A percentile compares a stretch with the other conserved stretches of the same genome.
Conservation (phyloP, 35 echinoderm and acorn worm species). For the Ophiothrix spiculata region DNA sequence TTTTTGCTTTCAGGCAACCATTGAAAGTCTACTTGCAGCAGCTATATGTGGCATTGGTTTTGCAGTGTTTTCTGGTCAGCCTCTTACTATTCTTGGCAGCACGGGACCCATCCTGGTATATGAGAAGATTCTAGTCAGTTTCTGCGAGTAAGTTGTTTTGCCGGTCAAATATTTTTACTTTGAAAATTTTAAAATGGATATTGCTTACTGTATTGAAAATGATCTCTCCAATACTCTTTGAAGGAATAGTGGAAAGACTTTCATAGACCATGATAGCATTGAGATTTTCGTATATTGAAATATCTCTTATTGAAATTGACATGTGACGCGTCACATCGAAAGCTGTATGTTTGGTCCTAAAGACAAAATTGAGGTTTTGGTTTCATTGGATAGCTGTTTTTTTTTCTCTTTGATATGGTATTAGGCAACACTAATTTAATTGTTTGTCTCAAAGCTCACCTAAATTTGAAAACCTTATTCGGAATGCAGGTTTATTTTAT, state of each 20-base stretch:
- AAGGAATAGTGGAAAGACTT: no score
- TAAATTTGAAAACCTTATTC: no score
- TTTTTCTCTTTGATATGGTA: no score
- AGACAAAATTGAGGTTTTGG: no score
- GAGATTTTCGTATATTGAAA: no score
- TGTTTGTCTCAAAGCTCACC: no score
- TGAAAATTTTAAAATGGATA: background rate
- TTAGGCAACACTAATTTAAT: no score
- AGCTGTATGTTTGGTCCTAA: no score
- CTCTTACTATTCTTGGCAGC: slow-evolving; percentile 80
- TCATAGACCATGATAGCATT: no score
- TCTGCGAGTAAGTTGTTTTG: slow-evolving; percentile 92
- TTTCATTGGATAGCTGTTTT: background rate
- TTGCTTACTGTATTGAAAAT: background rate
- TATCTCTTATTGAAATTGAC: background rate
- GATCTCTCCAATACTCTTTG: background rate
- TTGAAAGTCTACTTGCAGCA: slow-evolving; percentile 83
- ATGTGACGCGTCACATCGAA: no score
- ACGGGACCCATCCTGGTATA: slow-evolving; percentile 92
- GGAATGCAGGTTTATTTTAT: no score
- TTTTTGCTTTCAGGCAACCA: slow-evolving; percentile 62
- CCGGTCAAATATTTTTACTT: background rate
- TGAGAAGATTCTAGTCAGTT: slow-evolving; percentile 75
- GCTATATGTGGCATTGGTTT: slow-evolving; percentile 82
- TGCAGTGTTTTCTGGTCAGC: slow-evolving; percentile 81